Conservation (phyloP, 1,140 invertebrate genomes). For the Elymnias hypermnestra region DNA sequence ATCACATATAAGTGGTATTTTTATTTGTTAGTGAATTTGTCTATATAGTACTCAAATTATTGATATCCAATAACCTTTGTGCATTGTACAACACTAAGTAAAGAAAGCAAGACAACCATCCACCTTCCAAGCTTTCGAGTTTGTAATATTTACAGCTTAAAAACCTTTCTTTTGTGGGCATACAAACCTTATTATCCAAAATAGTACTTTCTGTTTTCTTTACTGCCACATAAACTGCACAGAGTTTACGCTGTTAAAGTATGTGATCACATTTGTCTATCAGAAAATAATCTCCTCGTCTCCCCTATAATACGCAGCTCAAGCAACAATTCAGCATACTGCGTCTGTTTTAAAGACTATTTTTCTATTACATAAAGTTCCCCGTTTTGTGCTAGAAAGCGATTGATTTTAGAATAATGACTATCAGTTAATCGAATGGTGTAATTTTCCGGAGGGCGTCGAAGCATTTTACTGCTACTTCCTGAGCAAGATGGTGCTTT, state of each 20-base stretch:
- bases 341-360: slow-evolving; percentile 11
- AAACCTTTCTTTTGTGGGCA: no score
- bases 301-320: slow-evolving; percentile 5
- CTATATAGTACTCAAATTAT: no score
- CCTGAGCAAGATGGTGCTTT: slow-evolving; percentile 14
- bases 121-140: no score
- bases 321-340: slow-evolving; percentile 15
- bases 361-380: slow-evolving; percentile 17
- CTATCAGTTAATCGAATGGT: slow-evolving; percentile 37
- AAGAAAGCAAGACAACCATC: no score
- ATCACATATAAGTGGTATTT: no score
- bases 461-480: slow-evolving; percentile 28
- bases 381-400: slow-evolving; percentile 24
- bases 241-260: slow-evolving; percentile 22
- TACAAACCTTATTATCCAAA: no score
- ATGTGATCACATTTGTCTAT: slow-evolving; percentile 27
- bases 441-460: slow-evolving; percentile 33
- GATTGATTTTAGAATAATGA: slow-evolving; percentile 42
- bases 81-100: no score
- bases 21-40: no score
- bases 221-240: no score
- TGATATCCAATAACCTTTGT: no score
- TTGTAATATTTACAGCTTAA: no score
- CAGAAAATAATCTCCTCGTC: slow-evolving; percentile 27
- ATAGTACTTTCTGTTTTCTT: no score